A percentile compares a stretch with the other conserved stretches of the same genome.
phyloP scores from a whole-genome alignment of 2,888 invertebrate genomes.

The Drosophila anceps region DNA sequence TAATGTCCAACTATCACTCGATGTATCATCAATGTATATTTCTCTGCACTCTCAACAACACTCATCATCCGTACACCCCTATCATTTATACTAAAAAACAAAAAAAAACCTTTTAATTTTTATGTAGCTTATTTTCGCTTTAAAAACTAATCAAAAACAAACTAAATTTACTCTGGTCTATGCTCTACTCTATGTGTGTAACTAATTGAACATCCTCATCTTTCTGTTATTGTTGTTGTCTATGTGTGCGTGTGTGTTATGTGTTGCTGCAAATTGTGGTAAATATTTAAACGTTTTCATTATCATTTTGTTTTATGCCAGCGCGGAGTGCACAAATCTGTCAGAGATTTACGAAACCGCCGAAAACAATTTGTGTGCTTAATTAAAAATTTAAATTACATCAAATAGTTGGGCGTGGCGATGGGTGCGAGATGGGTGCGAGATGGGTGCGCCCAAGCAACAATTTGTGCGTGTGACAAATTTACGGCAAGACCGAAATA shows the following conservation, averaged over 20 bases:
- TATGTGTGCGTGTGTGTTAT: slow-evolving; percentile 22
- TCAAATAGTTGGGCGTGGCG: slow-evolving; percentile 59
- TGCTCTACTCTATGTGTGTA: slow-evolving; percentile 14
- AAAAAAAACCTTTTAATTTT: slow-evolving; percentile 4
- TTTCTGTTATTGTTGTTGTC: slow-evolving; percentile 35
- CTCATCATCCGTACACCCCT: slow-evolving; percentile 25
- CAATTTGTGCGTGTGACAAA: slow-evolving; percentile 76
- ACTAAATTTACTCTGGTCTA: slow-evolving; percentile 14
- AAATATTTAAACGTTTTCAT: slow-evolving; percentile 79
- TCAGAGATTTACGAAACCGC: slow-evolving; percentile 74
- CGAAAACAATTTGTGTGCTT: slow-evolving; percentile 78
- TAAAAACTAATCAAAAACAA: slow-evolving; percentile 39
- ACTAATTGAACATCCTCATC: slow-evolving; percentile 24
- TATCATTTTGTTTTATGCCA: slow-evolving; percentile 67
- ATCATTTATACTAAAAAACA: slow-evolving; percentile 21
- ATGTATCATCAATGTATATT: slow-evolving; percentile 66
- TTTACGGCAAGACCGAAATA: slow-evolving; percentile 50
- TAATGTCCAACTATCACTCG: slow-evolving; percentile 33
- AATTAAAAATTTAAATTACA: slow-evolving; percentile 82
- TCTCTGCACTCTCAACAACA: slow-evolving; percentile 44
- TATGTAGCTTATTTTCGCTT: slow-evolving; percentile 46
- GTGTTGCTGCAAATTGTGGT: slow-evolving; percentile 67
- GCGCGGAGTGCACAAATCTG: slow-evolving; percentile 62
- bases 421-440: neutral
- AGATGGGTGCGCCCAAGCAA: slow-evolving; percentile 17